These are phyloP conservation scores for Drosophila bocqueti DNA, from an alignment of 1,140 invertebrate genomes.

Conservation along the genomic window DNA sequence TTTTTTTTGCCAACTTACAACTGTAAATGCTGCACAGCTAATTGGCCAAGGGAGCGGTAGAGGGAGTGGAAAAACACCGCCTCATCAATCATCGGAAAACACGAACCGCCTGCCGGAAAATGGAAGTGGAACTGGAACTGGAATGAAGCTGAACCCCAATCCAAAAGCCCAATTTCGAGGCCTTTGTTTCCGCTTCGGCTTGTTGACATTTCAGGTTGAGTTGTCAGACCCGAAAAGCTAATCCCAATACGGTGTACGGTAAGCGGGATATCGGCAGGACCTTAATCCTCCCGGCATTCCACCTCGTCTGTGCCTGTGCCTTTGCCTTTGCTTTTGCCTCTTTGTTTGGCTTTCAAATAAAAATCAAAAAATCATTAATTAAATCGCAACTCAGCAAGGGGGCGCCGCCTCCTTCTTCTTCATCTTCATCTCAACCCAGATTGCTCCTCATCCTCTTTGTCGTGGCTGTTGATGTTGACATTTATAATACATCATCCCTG, in stretches of 20 bases:
- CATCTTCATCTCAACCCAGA: not conserved
- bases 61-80: not conserved
- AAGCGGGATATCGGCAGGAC: not conserved
- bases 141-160: not conserved
- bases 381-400: constrained; percentile 31
- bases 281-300: not conserved
- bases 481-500: constrained; percentile 58
- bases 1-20: constrained; percentile 39
- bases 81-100: constrained; percentile 54
- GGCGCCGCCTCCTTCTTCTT: not conserved
- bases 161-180: constrained; percentile 4
- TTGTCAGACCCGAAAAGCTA: constrained; percentile 17
- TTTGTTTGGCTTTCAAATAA: constrained; percentile 45
- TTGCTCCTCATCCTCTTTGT: not conserved
- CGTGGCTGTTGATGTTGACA: constrained; percentile 54
- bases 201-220: constrained; percentile 54
- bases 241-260: constrained; percentile 7
- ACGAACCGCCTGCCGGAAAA: constrained; percentile 34
- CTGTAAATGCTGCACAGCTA: constrained; percentile 59
- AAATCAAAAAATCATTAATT: constrained; percentile 77
- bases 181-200: constrained; percentile 20
- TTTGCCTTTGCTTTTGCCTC: not conserved
- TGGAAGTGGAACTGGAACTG: constrained; percentile 10
- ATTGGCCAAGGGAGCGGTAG: constrained; percentile 32
- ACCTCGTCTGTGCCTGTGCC: not conserved